Evolutionary conservation across 2,888 invertebrate species (phyloP).

Genomic region (Tethea ocularis): DNA sequence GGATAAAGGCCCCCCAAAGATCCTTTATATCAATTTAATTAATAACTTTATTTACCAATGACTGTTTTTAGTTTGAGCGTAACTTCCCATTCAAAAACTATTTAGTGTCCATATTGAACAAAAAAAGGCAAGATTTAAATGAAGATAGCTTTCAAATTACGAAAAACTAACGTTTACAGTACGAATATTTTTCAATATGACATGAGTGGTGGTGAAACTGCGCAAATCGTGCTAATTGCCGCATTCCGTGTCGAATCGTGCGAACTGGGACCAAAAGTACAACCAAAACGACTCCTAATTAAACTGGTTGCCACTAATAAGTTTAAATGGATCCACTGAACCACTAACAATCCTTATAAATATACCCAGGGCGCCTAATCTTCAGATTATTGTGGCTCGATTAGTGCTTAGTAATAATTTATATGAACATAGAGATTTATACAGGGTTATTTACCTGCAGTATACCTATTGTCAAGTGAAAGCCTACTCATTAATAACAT

Average conservation of each 20-base stretch:
- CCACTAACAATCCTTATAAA: conserved; percentile 13
- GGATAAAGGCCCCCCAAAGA: too few species aligned
- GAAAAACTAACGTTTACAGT: background rate
- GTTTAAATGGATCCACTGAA: conserved; percentile 15
- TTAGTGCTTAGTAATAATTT: background rate
- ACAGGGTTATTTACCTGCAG: too few species aligned
- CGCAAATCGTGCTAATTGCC: conserved; percentile 32
- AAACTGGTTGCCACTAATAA: conserved; percentile 20
- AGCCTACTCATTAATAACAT: too few species aligned
- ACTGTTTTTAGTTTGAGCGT: too few species aligned
- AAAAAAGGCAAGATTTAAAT: background rate
- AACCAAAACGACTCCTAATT: conserved; percentile 26
- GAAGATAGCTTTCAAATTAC: background rate
- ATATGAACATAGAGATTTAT: background rate
- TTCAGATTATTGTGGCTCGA: background rate
- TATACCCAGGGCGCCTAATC: conserved; percentile 7
- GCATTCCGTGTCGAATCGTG: conserved; percentile 35
- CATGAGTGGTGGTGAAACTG: background rate
- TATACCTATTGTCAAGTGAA: too few species aligned
- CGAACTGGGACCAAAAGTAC: conserved; percentile 3
- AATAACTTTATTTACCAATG: too few species aligned
- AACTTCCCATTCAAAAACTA: too few species aligned
- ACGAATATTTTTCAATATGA: conserved; percentile 8
- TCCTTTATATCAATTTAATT: too few species aligned
- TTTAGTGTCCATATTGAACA: background rate